Conservation (phyloP, 1,140 invertebrate species). For the Lepidotrigona ventralis region DNA sequence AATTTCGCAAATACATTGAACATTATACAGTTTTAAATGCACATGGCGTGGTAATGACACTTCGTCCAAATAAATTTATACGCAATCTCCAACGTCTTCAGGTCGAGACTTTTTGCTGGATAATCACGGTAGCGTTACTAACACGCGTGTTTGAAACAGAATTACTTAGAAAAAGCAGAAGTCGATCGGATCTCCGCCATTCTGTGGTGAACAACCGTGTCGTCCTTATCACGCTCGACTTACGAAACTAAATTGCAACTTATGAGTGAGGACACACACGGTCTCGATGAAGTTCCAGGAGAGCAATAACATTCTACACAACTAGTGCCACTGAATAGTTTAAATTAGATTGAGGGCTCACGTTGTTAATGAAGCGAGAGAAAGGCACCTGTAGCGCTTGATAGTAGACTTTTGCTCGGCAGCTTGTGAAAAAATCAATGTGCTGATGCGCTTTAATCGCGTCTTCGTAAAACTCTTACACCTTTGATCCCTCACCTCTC, state of each 20-base stretch:
- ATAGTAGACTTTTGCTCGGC: neutral
- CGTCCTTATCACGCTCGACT: neutral
- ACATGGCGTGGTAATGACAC: too few species aligned
- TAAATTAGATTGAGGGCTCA: neutral
- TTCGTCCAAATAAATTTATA: neutral
- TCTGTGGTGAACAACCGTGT: neutral
- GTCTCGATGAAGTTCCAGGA: neutral
- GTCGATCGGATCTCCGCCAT: neutral
- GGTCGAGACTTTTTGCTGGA: neutral
- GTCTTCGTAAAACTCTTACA: neutral
- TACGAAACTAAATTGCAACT: neutral
- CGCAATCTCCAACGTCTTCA: neutral
- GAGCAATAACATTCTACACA: neutral
- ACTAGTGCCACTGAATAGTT: neutral
- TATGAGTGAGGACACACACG: neutral
- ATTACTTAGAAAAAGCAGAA: neutral
- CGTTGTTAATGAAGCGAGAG: neutral
- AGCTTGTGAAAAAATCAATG: neutral
- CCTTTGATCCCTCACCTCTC: neutral
- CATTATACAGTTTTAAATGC: too few species aligned
- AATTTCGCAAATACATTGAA: too few species aligned
- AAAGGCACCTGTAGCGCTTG: neutral
- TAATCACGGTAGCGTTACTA: neutral
- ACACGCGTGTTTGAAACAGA: neutral
- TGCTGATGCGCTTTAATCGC: neutral